Percentiles rank a stretch among this genome's conserved stretches.
These are phyloP conservation scores for Xenopus borealis DNA, from an alignment of 2,113 vertebrate genomes.

Conservation along the genomic window DNA sequence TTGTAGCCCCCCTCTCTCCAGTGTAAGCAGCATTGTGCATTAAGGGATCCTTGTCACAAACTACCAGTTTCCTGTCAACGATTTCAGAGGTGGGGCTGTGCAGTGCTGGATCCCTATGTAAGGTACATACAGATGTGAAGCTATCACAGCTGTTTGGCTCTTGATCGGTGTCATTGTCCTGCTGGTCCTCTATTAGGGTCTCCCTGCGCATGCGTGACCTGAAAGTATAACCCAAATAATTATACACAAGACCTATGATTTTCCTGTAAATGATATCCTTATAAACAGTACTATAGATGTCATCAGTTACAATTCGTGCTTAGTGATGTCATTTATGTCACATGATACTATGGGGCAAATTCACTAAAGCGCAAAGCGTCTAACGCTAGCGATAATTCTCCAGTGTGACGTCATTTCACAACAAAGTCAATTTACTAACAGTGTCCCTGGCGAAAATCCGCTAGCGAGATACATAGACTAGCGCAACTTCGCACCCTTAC, in stretches of 20 bases:
- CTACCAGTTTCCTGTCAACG: conserved; percentile 73
- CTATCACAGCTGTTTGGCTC: conserved; percentile 66
- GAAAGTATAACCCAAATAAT: conserved; percentile 25
- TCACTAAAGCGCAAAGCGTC: no score
- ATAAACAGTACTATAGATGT: no score
- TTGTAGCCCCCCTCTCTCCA: conserved; percentile 38
- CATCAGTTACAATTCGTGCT: background rate
- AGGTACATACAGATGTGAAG: conserved; percentile 33
- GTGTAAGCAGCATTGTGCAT: conserved; percentile 36
- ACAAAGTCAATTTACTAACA: no score
- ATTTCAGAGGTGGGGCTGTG: conserved; percentile 77
- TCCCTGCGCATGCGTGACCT: conserved; percentile 97
- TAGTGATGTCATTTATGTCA: no score
- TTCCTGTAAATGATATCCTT: no score
- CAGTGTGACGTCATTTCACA: no score
- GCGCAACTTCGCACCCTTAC: no score
- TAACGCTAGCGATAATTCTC: no score
- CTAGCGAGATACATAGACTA: no score
- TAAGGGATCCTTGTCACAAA: conserved; percentile 50
- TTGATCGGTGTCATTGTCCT: conserved; percentile 83
- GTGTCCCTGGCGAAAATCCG: no score
- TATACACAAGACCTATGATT: background rate
- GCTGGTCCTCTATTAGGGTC: conserved; percentile 81
- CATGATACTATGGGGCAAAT: no score
- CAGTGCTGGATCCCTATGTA: conserved; percentile 56